phyloP scores from a whole-genome alignment of 2,113 vertebrate genomes.

The Andinoacara biseriatus region DNA sequence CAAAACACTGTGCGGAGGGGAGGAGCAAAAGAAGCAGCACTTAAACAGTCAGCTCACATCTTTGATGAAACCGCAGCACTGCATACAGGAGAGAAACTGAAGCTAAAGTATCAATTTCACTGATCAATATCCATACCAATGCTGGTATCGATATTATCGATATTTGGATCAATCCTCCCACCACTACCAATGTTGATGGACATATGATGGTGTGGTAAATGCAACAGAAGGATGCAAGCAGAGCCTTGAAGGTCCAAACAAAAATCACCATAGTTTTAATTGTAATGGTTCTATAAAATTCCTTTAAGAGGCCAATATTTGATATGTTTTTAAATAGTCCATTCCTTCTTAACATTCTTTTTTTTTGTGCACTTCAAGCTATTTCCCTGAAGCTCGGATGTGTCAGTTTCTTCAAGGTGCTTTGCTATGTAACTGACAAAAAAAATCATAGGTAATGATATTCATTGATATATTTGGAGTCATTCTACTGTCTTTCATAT shows the following conservation, averaged over 20 bases:
- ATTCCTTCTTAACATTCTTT: background rate
- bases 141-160: too few species aligned
- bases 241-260: background rate
- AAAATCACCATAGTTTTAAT: too few species aligned
- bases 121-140: too few species aligned
- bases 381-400: background rate
- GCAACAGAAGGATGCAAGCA: background rate
- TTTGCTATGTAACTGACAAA: background rate
- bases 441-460: conserved; percentile 60
- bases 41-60: too few species aligned
- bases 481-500: conserved; percentile 52
- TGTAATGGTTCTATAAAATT: background rate
- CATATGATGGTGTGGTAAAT: background rate
- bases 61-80: too few species aligned
- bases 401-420: conserved; percentile 33
- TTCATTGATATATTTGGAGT: conserved; percentile 67
- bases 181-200: background rate
- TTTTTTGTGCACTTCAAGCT: background rate
- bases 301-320: background rate
- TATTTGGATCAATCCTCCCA: too few species aligned
- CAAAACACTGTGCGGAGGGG: too few species aligned
- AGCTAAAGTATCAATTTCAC: too few species aligned
- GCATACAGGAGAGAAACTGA: too few species aligned
- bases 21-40: too few species aligned
- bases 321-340: background rate